Conservation (phyloP, 2,113 vertebrate species). For the Dascyllus trimaculatus region DNA sequence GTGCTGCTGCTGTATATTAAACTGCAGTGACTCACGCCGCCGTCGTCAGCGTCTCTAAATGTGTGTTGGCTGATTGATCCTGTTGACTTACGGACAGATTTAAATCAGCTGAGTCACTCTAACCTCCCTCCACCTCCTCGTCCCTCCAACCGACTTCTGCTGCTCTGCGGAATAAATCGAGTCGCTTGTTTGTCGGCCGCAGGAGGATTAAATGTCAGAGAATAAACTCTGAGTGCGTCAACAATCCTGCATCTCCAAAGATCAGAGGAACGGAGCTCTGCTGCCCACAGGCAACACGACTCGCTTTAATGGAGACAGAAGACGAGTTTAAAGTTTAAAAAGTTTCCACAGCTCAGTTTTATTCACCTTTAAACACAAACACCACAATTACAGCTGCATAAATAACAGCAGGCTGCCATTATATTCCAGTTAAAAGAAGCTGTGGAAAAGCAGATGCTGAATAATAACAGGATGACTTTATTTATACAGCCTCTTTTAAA, state of each 20-base stretch:
- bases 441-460: too few relatives aligned
- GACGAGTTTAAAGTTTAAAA: too few relatives aligned
- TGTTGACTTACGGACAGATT: slow-evolving; percentile 41
- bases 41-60: slow-evolving; percentile 56
- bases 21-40: slow-evolving; percentile 55
- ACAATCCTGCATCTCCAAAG: slow-evolving; percentile 44
- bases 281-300: slow-evolving; percentile 32
- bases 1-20: too few relatives aligned
- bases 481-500: too few relatives aligned
- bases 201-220: slow-evolving; percentile 51
- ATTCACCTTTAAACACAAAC: too few relatives aligned
- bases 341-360: too few relatives aligned
- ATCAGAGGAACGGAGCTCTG: slow-evolving; percentile 22
- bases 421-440: too few relatives aligned
- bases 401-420: too few relatives aligned
- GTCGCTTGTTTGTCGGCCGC: slow-evolving; percentile 9
- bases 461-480: too few relatives aligned
- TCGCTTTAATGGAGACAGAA: neutral
- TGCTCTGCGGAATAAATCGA: slow-evolving; percentile 25
- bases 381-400: too few relatives aligned
- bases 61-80: slow-evolving; percentile 39
- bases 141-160: slow-evolving; percentile 13
- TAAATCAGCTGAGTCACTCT: slow-evolving; percentile 62
- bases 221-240: slow-evolving; percentile 25
- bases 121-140: slow-evolving; percentile 55